phyloP scores from a whole-genome alignment of 2,797 vertebrate species.

The Parambassis ranga region DNA sequence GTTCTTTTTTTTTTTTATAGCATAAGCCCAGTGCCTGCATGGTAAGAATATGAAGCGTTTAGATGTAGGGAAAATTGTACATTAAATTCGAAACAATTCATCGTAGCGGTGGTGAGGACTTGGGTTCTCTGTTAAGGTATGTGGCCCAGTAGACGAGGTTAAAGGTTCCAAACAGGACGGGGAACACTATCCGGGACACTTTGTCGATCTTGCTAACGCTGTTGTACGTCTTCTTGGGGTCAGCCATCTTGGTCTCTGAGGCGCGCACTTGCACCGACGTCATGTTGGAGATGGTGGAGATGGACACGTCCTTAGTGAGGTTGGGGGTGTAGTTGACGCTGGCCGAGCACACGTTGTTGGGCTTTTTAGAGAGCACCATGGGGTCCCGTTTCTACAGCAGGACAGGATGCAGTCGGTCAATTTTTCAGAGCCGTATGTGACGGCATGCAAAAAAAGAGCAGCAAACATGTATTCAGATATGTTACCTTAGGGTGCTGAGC shows the following conservation, averaged over 20 bases:
- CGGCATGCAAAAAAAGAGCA: no score
- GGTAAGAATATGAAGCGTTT: slow-evolving; percentile 10
- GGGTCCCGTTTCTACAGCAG: slow-evolving; percentile 86
- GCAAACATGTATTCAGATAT: neutral
- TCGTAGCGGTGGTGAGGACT: neutral
- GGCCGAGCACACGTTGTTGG: slow-evolving; percentile 83
- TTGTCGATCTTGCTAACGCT: slow-evolving; percentile 97
- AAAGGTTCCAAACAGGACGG: slow-evolving; percentile 91
- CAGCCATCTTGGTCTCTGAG: slow-evolving; percentile 82
- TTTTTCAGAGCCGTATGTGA: no score
- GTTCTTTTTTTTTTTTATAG: slow-evolving; percentile 1
- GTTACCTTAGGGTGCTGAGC: slow-evolving; percentile 80
- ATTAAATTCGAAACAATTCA: neutral
- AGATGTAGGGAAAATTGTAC: neutral
- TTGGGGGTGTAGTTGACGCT: slow-evolving; percentile 86
- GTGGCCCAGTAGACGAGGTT: slow-evolving; percentile 96
- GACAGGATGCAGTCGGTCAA: slow-evolving; percentile 10
- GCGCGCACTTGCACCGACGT: slow-evolving; percentile 78
- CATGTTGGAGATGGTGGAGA: slow-evolving; percentile 84
- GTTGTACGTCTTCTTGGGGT: slow-evolving; percentile 95
- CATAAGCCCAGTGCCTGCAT: slow-evolving; percentile 13
- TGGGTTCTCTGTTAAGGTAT: slow-evolving; percentile 92
- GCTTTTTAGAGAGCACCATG: slow-evolving; percentile 83
- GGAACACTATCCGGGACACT: slow-evolving; percentile 93
- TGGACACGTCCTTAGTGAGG: slow-evolving; percentile 86